Conservation (phyloP, 2,797 vertebrate species). For the Propithecus perrieri region DNA sequence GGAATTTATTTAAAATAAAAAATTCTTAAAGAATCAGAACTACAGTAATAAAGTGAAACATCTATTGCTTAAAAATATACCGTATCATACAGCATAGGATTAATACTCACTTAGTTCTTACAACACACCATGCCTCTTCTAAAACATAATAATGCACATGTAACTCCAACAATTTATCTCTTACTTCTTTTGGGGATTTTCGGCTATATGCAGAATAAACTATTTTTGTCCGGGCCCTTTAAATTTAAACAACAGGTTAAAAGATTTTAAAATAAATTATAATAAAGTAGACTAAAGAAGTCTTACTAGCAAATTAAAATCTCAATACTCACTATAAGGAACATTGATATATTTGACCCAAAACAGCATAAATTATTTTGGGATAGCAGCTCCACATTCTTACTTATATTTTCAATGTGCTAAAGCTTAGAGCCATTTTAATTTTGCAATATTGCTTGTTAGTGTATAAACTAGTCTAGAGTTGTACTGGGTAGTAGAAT, state of each 20-base stretch:
- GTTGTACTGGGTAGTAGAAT: not conserved
- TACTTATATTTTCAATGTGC: not conserved
- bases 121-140: slow-evolving; percentile 94
- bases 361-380: not conserved
- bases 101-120: slow-evolving; percentile 89
- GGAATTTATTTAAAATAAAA: not conserved
- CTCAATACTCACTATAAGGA: not conserved
- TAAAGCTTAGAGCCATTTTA: not conserved
- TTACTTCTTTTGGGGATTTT: slow-evolving; percentile 89
- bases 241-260: slow-evolving; percentile 59
- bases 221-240: slow-evolving; percentile 92
- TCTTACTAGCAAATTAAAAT: slow-evolving; percentile 4
- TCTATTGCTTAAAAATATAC: not conserved
- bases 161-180: slow-evolving; percentile 87
- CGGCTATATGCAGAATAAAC: slow-evolving; percentile 94
- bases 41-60: not conserved
- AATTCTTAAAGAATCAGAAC: not conserved
- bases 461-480: not conserved
- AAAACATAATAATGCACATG: slow-evolving; percentile 92
- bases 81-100: not conserved
- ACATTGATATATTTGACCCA: not conserved
- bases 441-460: not conserved
- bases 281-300: slow-evolving; percentile 11
- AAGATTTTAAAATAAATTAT: not conserved
- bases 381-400: not conserved